Conservation (phyloP, 2,888 invertebrate species). For the Tipula confusa region DNA sequence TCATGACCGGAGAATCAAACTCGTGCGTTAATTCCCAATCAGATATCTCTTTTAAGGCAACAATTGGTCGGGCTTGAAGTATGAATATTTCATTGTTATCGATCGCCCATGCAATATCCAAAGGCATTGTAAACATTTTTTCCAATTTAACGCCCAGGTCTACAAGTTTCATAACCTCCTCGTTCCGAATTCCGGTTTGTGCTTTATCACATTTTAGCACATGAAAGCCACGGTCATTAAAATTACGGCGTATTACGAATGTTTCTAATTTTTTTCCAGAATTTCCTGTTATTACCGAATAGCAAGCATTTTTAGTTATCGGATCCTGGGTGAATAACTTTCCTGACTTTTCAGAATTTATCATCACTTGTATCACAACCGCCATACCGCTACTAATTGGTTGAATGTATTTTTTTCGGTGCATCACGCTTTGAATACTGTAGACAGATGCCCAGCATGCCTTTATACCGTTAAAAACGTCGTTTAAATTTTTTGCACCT, state of each 20-base stretch:
- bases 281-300: neutral
- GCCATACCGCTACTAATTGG: slow-evolving; percentile 64
- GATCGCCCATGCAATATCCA: slow-evolving; percentile 81
- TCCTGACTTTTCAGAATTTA: slow-evolving; percentile 65
- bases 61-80: slow-evolving; percentile 75
- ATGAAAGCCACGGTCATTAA: slow-evolving; percentile 44
- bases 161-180: slow-evolving; percentile 52
- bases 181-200: neutral
- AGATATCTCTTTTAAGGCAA: slow-evolving; percentile 66
- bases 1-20: slow-evolving; percentile 63
- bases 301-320: slow-evolving; percentile 59
- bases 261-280: slow-evolving; percentile 33
- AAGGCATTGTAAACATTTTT: slow-evolving; percentile 60
- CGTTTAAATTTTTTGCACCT: slow-evolving; percentile 56
- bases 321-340: slow-evolving; percentile 81
- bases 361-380: slow-evolving; percentile 76
- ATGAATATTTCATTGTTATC: slow-evolving; percentile 58
- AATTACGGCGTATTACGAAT: slow-evolving; percentile 42
- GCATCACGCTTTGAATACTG: slow-evolving; percentile 69
- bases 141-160: slow-evolving; percentile 59
- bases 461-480: slow-evolving; percentile 57
- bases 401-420: slow-evolving; percentile 72
- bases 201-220: slow-evolving; percentile 40
- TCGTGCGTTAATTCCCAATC: slow-evolving; percentile 77
- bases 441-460: slow-evolving; percentile 82